These are phyloP conservation scores for Silurus meridionalis DNA, from an alignment of 2,113 vertebrate species.

Conservation along the genomic window DNA sequence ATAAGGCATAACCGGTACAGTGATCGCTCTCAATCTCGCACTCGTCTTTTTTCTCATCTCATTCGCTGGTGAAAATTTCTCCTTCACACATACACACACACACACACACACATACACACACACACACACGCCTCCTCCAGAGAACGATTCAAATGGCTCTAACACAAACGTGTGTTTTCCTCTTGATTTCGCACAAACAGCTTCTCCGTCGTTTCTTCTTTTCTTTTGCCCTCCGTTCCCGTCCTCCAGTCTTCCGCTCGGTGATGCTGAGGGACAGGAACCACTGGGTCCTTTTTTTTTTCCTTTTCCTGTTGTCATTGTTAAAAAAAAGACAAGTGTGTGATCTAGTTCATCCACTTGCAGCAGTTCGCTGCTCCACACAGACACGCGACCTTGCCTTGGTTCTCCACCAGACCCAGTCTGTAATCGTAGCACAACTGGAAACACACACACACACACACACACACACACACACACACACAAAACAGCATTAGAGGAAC, in stretches of 20 bases:
- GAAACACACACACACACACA: conserved; percentile 36
- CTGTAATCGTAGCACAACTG: conserved; percentile 98
- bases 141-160: conserved; percentile 51
- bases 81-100: conserved; percentile 66
- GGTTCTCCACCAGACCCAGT: conserved; percentile 87
- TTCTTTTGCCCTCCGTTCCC: not conserved
- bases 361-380: conserved; percentile 96
- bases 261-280: conserved; percentile 70
- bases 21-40: conserved; percentile 71
- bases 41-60: conserved; percentile 56
- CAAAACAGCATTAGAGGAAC: too few species aligned
- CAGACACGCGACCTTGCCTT: conserved; percentile 94
- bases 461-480: too few species aligned
- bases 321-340: not conserved
- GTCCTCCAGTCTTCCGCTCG: conserved; percentile 55
- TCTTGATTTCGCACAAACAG: conserved; percentile 44
- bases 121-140: conserved; percentile 55
- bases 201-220: not conserved
- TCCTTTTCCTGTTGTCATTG: not conserved
- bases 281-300: conserved; percentile 56
- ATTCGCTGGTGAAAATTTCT: conserved; percentile 94
- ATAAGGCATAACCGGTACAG: conserved; percentile 97
- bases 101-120: conserved; percentile 71
- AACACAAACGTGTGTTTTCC: conserved; percentile 52
- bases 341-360: conserved; percentile 91